Conservation (phyloP, 2,888 invertebrate species). For the Drosophila colorata region DNA sequence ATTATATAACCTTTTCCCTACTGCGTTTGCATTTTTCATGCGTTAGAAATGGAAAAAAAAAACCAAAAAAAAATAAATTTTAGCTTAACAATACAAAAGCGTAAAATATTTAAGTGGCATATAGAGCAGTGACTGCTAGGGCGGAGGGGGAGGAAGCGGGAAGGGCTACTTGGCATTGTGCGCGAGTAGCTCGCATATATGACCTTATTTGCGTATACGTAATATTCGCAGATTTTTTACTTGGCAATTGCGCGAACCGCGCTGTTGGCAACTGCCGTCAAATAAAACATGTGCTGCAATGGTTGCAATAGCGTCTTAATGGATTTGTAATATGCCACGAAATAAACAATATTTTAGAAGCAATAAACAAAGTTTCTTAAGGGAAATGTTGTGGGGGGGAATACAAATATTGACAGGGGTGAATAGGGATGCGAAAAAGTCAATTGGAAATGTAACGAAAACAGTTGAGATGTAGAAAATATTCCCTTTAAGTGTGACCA, state of each 20-base stretch:
- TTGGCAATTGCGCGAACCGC: slow-evolving; percentile 54
- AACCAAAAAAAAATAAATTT: slow-evolving; percentile 21
- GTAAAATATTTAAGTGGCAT: slow-evolving; percentile 71
- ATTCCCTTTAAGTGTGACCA: background rate
- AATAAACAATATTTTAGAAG: slow-evolving; percentile 6
- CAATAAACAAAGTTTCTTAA: slow-evolving; percentile 8
- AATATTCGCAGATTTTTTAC: slow-evolving; percentile 47
- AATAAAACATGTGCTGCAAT: slow-evolving; percentile 35
- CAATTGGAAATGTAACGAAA: background rate
- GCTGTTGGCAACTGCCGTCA: slow-evolving; percentile 50
- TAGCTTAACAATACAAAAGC: slow-evolving; percentile 69
- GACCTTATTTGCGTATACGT: slow-evolving; percentile 72
- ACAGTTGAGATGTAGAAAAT: too few species aligned
- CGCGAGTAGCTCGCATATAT: slow-evolving; percentile 25
- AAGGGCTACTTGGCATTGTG: slow-evolving; percentile 10
- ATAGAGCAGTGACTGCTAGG: slow-evolving; percentile 13
- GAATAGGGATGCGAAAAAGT: background rate
- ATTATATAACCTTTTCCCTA: slow-evolving; percentile 28
- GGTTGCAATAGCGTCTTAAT: slow-evolving; percentile 12
- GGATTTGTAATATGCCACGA: slow-evolving; percentile 19
- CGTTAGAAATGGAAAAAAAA: slow-evolving; percentile 44
- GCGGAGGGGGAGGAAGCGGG: background rate
- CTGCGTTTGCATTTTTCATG: slow-evolving; percentile 33
- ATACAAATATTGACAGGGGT: background rate
- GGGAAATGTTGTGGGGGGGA: background rate